phyloP scores from a whole-genome alignment of 2,113 vertebrate genomes.

The Ageneiosus marmoratus region DNA sequence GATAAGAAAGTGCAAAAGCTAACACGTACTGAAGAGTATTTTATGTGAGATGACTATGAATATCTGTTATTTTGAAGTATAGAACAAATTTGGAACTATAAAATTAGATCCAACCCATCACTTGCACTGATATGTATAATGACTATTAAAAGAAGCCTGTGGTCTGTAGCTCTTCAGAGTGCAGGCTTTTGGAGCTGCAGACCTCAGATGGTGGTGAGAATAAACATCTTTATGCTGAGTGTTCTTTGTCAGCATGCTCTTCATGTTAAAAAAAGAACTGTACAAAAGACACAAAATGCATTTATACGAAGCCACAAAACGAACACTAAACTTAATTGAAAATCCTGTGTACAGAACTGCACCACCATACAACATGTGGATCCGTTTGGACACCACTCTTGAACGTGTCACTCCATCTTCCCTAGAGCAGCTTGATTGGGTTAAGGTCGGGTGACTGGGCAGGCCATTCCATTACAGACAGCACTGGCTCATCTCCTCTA shows the following conservation, averaged over 20 bases:
- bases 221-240: not conserved
- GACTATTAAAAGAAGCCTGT: not conserved
- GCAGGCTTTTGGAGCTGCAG: not conserved
- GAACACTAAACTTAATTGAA: not conserved
- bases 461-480: constrained; percentile 18
- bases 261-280: not conserved
- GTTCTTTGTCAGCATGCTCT: not conserved
- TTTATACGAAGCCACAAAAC: not conserved
- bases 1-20: not conserved
- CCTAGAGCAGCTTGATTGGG: not conserved
- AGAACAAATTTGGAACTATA: too few species aligned
- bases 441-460: constrained; percentile 16
- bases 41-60: not conserved
- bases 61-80: too few species aligned
- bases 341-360: not conserved
- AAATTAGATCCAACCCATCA: not conserved
- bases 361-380: not conserved
- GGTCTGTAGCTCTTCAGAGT: not conserved
- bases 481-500: constrained; percentile 2
- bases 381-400: not conserved
- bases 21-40: not conserved
- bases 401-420: not conserved
- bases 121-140: not conserved
- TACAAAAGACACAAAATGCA: not conserved
- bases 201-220: not conserved